Conservation (phyloP, 2,888 invertebrate species). For the Linnaemya tessellans region DNA sequence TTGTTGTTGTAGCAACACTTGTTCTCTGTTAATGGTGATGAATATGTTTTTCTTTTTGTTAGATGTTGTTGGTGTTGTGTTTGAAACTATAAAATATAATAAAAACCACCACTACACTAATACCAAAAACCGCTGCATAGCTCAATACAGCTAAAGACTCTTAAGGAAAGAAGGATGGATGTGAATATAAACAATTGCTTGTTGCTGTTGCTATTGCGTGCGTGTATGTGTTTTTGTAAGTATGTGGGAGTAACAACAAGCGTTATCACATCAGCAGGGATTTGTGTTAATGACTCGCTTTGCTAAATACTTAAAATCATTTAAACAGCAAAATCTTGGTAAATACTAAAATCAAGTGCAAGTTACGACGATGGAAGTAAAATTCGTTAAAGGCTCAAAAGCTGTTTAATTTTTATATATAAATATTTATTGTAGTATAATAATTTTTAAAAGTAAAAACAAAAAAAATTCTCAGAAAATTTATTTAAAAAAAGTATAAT, state of each 20-base stretch:
- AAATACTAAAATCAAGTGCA: constrained; percentile 9
- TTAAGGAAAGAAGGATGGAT: constrained; percentile 4
- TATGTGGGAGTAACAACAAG: constrained; percentile 61
- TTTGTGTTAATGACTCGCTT: constrained; percentile 67
- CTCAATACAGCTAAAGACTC: constrained; percentile 17
- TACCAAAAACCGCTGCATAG: constrained; percentile 14
- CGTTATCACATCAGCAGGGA: constrained; percentile 72
- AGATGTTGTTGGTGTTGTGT: constrained; percentile 1
- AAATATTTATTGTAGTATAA: no score
- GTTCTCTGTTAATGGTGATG: constrained; percentile 40
- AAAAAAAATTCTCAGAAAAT: no score
- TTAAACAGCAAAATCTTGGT: constrained; percentile 46
- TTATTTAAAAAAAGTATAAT: no score
- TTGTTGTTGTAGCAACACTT: constrained; percentile 60
- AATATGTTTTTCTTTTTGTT: constrained; percentile 13
- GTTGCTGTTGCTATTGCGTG: constrained; percentile 20
- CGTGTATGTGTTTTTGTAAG: background rate
- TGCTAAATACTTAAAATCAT: constrained; percentile 63
- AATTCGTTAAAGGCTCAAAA: background rate
- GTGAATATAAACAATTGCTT: constrained; percentile 40
- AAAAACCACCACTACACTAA: constrained; percentile 50
- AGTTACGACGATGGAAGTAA: background rate
- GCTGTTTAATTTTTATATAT: no score
- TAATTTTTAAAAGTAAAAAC: no score
- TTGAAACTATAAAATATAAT: constrained; percentile 46